Conservation (phyloP, 2,888 invertebrate genomes). For the Adelphocoris suturalis region DNA sequence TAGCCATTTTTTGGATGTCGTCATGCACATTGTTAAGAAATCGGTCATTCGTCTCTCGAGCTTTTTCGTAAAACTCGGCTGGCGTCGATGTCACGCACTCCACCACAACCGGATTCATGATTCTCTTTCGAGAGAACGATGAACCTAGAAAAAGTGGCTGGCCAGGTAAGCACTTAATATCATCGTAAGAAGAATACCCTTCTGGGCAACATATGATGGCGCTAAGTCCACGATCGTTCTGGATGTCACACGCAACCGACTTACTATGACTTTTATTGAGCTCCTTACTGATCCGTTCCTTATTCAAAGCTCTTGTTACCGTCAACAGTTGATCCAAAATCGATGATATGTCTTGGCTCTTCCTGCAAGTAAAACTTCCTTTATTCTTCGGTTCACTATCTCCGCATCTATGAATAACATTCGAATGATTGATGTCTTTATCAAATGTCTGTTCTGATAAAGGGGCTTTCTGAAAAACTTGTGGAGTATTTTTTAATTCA, state of each 20-base stretch:
- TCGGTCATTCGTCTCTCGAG: not conserved
- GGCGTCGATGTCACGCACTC: not conserved
- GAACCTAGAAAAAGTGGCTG: not conserved
- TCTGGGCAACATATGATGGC: not conserved
- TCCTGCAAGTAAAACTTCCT: not conserved
- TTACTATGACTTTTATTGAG: not conserved
- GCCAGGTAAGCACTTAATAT: not conserved
- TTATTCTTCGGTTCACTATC: not conserved
- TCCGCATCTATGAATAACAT: too few relatives aligned
- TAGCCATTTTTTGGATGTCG: not conserved
- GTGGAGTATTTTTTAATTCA: not conserved
- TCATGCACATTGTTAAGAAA: not conserved
- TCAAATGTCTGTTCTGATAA: not conserved
- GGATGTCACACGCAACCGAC: not conserved
- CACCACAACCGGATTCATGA: not conserved
- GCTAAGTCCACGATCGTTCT: not conserved
- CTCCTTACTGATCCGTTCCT: not conserved
- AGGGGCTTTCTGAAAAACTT: not conserved
- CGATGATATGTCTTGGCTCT: not conserved
- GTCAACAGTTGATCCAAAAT: constrained; percentile 22
- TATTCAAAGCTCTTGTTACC: not conserved
- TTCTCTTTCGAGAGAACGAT: not conserved
- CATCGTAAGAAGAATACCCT: not conserved
- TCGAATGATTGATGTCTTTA: too few relatives aligned
- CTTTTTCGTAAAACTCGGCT: constrained; percentile 3